Evolutionary conservation across 2,888 invertebrate genomes (phyloP).

Genomic region (Linyphia triangularis): DNA sequence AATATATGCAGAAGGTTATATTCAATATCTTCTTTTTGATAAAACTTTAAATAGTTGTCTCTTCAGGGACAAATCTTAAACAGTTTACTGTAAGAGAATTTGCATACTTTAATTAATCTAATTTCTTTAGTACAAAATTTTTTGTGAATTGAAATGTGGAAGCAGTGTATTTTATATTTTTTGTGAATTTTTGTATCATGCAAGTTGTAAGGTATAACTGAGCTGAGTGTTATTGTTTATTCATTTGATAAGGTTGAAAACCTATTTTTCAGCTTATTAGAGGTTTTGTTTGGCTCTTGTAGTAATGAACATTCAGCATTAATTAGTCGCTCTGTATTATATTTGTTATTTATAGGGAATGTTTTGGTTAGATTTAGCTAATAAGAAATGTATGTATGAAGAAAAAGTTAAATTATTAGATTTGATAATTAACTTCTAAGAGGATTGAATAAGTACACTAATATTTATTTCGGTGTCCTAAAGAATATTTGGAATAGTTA

Average conservation of each 20-base stretch:
- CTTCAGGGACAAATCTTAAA: no score
- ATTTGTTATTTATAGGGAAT: conserved; percentile 27
- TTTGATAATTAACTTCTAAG: neutral
- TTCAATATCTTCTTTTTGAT: no score
- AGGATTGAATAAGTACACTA: neutral
- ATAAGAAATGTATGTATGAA: conserved; percentile 11
- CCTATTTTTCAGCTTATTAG: neutral
- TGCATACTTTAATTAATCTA: neutral
- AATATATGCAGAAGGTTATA: no score
- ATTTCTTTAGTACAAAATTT: neutral
- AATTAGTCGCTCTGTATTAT: neutral
- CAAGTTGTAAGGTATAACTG: neutral
- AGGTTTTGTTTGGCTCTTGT: conserved; percentile 17
- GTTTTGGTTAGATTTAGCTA: conserved; percentile 8
- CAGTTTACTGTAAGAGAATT: neutral
- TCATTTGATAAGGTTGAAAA: neutral
- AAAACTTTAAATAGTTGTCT: no score
- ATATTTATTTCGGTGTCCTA: conserved; percentile 16
- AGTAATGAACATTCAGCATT: neutral
- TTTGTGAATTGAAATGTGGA: neutral
- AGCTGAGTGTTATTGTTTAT: neutral
- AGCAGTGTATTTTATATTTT: neutral
- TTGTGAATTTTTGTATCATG: neutral
- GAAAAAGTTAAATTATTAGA: neutral
- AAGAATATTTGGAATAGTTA: conserved; percentile 24